A percentile compares a stretch with the other conserved stretches of the same genome.
Evolutionary conservation across 2,797 vertebrate species (phyloP).

Genomic region (Manis pentadactyla): DNA sequence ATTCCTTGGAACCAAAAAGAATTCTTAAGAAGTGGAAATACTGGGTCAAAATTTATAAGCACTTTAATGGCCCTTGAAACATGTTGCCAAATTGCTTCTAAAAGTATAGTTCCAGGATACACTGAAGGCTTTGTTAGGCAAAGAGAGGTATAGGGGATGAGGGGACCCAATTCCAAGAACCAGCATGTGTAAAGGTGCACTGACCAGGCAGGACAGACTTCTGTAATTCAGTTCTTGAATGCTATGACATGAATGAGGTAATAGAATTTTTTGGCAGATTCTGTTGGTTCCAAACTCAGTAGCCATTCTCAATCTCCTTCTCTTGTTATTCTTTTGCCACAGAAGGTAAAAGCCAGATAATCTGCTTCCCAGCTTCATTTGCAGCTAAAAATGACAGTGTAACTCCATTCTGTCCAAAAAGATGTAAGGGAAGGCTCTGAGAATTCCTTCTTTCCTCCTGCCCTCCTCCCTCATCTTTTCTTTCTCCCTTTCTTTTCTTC

Average conservation of each 20-base stretch:
- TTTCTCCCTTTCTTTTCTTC: fast-evolving
- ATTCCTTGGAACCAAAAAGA: conserved; percentile 73
- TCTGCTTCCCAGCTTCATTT: conserved; percentile 26
- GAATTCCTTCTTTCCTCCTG: background rate
- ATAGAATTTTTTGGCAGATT: background rate
- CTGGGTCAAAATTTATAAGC: conserved; percentile 76
- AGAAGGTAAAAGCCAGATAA: background rate
- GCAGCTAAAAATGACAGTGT: conserved; percentile 4
- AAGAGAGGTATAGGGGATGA: conserved; percentile 29
- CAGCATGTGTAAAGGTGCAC: background rate
- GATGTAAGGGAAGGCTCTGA: background rate
- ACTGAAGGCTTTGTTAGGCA: conserved; percentile 75
- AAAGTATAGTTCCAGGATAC: conserved; percentile 67
- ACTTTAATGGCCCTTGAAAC: conserved; percentile 72
- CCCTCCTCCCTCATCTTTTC: too few relatives aligned
- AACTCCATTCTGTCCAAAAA: background rate
- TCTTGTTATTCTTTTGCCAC: background rate
- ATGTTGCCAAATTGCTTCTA: conserved; percentile 73
- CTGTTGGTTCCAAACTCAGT: background rate
- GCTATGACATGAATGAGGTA: background rate
- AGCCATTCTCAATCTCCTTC: background rate
- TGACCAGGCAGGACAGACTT: background rate
- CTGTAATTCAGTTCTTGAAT: background rate
- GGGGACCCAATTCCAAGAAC: conserved; percentile 43
- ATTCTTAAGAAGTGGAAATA: conserved; percentile 77